Evolutionary conservation across 2,888 invertebrate species (phyloP).

Genomic region (Zaprionus obscuricornis): DNA sequence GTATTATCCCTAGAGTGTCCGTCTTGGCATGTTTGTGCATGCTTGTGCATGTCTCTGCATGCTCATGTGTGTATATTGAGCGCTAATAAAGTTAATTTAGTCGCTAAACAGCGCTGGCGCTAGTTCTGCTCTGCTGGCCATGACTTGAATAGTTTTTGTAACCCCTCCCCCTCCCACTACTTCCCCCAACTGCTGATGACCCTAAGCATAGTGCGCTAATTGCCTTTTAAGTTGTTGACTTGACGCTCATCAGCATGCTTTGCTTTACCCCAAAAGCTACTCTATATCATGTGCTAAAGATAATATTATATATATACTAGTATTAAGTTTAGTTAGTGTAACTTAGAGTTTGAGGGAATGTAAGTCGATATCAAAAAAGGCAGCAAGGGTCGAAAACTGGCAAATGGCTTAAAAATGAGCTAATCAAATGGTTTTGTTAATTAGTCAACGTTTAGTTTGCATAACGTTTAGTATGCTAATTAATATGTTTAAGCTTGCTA

Average conservation of each 20-base stretch:
- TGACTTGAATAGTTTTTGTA: constrained; percentile 48
- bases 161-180: constrained; percentile 6
- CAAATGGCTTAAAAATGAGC: no score
- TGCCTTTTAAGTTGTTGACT: constrained; percentile 75
- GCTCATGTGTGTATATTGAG: constrained; percentile 15
- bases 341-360: no score
- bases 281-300: no score
- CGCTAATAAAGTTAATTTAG: constrained; percentile 72
- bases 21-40: constrained; percentile 2
- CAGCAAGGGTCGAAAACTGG: no score
- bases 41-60: constrained; percentile 1
- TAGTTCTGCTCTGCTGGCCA: constrained; percentile 65
- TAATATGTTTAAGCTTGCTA: no score
- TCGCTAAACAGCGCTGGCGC: no score
- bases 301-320: no score
- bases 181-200: constrained; percentile 10
- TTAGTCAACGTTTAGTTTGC: no score
- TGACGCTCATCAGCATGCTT: constrained; percentile 43
- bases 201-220: constrained; percentile 65
- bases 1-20: not conserved
- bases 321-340: no score
- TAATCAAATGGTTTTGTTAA: no score
- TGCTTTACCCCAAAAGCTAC: constrained; percentile 10
- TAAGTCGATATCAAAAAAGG: no score
- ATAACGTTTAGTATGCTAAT: no score